A percentile compares a stretch with the other conserved stretches of the same genome.
Conservation (phyloP, 2,113 vertebrate species). For the Diadophis punctatus region DNA sequence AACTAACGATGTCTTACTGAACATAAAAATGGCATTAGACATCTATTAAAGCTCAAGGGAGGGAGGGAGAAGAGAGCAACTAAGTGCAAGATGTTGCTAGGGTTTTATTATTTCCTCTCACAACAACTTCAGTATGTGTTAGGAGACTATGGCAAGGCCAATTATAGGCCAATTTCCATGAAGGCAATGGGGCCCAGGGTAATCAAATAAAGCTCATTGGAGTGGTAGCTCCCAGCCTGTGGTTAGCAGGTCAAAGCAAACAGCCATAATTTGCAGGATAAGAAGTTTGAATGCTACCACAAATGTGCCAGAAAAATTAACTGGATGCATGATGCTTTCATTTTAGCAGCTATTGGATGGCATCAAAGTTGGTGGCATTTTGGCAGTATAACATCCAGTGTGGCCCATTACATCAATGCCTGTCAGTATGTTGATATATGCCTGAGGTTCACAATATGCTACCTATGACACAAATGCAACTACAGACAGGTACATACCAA, state of each 20-base stretch:
- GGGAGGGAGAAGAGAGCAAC: constrained; percentile 8
- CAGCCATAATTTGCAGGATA: not conserved
- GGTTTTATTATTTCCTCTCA: not conserved
- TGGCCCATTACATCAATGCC: not conserved
- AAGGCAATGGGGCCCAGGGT: not conserved
- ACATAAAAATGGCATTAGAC: constrained; percentile 40
- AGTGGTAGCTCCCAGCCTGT: not conserved
- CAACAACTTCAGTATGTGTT: not conserved
- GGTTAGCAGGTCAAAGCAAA: not conserved
- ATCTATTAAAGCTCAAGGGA: constrained; percentile 35
- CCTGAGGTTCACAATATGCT: not conserved
- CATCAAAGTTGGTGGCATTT: not conserved
- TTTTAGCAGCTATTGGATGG: not conserved
- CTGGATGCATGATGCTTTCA: not conserved
- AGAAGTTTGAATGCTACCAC: not conserved
- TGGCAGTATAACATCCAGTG: not conserved
- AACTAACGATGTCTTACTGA: constrained; percentile 35
- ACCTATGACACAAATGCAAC: not conserved
- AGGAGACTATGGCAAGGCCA: not conserved
- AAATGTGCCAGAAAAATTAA: not conserved
- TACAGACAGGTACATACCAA: not conserved
- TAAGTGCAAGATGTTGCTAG: not conserved
- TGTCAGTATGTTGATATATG: not conserved
- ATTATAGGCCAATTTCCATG: not conserved
- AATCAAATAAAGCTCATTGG: not conserved